Base-by-base conservation (phyloP, 92 coral and sea anemone genomes). In the Actinostola sp. region DNA sequence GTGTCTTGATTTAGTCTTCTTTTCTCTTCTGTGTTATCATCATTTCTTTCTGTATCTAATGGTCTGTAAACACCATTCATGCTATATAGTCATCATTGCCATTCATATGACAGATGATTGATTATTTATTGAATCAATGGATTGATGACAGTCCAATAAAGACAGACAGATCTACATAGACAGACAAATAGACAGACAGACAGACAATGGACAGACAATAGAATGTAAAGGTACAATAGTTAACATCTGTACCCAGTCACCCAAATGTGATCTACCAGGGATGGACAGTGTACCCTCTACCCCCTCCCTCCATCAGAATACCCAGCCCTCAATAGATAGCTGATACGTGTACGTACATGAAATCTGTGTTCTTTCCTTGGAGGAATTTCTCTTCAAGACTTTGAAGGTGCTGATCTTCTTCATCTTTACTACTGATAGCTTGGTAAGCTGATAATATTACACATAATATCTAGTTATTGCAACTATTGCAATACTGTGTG, bases 371-470 rank as follows among this genome's bases (percentile, higher is more conserved):
- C 61, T 81, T 83, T 69, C 53, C 86, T 63, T 86, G 86, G 11
- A 88, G 83, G 65, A 88, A 94, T 35, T 60, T 88, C 42, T 88
- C 93, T 67, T 94, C 98, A n/a, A 94, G 90, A 21, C 74, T 73
- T 67, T 88, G 97, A 12, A 94, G 90, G 34, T 70, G 76, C 15
- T 54, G 54, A 14, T 85, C 97, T 66, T 88, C 97, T 34, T 60
- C 89, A 19, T 31, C 66, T 64, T 81, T 79, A 62, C 67, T 77
- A 39, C 76, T 56, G 38, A 94, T 77, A 7, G 75, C 72, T 19
- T 85, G 85, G 27, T 83, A 91, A 33, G 87, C 98, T 94, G 43
- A 20, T 7, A 52, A 45, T 24, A 60, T 35, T n/a, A 77, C 26
- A 68, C 53, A 10, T 17, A 0, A 30, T 39, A 71, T n/a, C 3